Evolutionary conservation across 2,888 invertebrate genomes (phyloP), one percentile per base, ranked within the genome.

Genomic region (Eremobia ochroleuca): DNA sequence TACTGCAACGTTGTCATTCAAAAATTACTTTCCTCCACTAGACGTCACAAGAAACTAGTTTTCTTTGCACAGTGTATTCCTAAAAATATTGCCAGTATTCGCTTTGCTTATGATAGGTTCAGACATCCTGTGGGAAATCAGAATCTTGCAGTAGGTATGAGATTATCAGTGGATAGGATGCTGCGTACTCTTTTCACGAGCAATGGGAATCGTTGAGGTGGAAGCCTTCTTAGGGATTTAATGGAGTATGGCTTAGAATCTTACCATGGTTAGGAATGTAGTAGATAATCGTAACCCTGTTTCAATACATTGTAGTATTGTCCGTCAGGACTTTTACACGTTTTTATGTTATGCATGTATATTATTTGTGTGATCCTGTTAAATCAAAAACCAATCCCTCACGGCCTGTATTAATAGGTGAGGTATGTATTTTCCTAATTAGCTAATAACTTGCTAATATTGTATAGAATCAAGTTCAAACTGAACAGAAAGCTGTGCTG

Each of bases 111-210:
- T 18, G 58, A 59, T 73, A 75, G 31, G 64, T 66, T 59, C 34
- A 62, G 18, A 25, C 15, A 46, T 69, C 83, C 86, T 78, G 31
- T 43, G 83, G 83, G 83, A 84, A 84, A 84, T 84, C 79, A 79
- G 40, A 31, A 58, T 66, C 67, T 74, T 59, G 66, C 66, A 61
- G 86, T 79, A 75, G 58, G 34, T 79, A 75, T 62, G 34, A 84
- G 79, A 86, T 86, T 86, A 83, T 84, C 79, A 64, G 83, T 43
- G 34, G 72, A 70, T 71, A 72, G 31, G 46, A 77, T 49, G 62
- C 61, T 67, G 62, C 13, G 69, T 79, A 55, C 62, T 82, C n/a
- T 28, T 58, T 73, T 75, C 83, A 79, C 21, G 69, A 78, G 86
- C 72, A 5, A 68, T 59, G 79, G 83, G 83, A 73, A 78, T 86